Evolutionary conservation across 2,113 vertebrate species (phyloP).

Genomic region (Bufo bufo): DNA sequence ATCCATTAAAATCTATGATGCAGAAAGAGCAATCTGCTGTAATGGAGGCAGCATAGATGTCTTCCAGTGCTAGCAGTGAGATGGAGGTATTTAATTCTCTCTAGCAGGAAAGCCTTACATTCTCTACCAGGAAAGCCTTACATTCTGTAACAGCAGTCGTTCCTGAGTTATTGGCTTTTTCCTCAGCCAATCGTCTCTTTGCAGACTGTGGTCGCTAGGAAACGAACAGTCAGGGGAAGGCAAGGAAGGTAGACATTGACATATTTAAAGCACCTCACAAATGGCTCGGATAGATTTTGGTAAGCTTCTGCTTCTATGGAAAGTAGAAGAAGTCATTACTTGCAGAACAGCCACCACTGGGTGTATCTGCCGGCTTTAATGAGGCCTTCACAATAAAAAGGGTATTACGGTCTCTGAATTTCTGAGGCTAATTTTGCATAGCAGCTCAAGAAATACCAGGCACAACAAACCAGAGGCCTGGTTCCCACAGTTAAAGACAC

Average conservation of each 20-base stretch:
- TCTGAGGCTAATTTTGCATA: not conserved
- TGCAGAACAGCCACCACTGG: too few relatives aligned
- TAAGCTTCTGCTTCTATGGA: slow-evolving; percentile 15
- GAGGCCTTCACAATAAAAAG: not conserved
- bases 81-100: slow-evolving; percentile 39
- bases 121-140: slow-evolving; percentile 54
- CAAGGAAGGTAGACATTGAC: slow-evolving; percentile 18
- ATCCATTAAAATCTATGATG: slow-evolving; percentile 57
- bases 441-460: not conserved
- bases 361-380: not conserved
- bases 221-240: slow-evolving; percentile 59
- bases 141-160: slow-evolving; percentile 59
- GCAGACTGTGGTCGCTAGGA: slow-evolving; percentile 70
- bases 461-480: not conserved
- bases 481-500: not conserved
- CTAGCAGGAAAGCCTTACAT: slow-evolving; percentile 54
- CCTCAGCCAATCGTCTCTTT: slow-evolving; percentile 66
- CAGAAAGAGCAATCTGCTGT: not conserved
- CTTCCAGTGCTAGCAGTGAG: slow-evolving; percentile 39
- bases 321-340: not conserved
- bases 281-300: slow-evolving; percentile 30
- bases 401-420: not conserved
- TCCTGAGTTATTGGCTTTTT: slow-evolving; percentile 61
- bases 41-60: slow-evolving; percentile 1
- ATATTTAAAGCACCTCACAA: slow-evolving; percentile 16